Conservation (phyloP, 2,113 vertebrate species). For the Cygnus atratus region DNA sequence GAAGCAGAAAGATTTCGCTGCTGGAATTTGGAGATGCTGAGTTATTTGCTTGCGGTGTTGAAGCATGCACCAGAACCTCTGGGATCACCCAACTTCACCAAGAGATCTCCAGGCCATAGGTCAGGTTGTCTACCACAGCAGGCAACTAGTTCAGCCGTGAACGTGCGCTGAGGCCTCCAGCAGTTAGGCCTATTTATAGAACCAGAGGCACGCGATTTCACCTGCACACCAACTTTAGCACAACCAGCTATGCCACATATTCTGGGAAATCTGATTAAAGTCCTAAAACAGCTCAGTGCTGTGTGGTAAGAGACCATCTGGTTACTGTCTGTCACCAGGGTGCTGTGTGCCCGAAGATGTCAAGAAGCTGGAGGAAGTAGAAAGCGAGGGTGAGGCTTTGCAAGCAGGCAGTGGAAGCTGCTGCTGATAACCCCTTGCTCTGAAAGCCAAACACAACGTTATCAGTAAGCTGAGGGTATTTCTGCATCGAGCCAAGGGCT, state of each 20-base stretch:
- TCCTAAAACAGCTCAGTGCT: neutral
- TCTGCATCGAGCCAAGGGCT: neutral
- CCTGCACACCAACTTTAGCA: conserved; percentile 35
- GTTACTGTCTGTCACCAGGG: conserved; percentile 47
- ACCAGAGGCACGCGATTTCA: neutral
- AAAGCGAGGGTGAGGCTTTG: conserved; percentile 48
- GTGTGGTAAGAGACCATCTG: conserved; percentile 14
- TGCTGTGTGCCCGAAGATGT: neutral
- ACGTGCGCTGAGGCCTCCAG: neutral
- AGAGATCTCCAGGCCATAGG: neutral
- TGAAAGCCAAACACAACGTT: neutral
- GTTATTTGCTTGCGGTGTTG: neutral
- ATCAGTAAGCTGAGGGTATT: neutral
- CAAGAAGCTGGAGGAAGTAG: neutral
- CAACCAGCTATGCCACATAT: neutral
- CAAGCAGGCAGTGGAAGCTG: neutral
- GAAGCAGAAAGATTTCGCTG: neutral
- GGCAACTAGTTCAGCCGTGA: neutral
- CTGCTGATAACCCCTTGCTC: conserved; percentile 5
- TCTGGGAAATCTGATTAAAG: conserved; percentile 66
- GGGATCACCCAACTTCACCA: neutral
- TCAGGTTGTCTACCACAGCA: neutral
- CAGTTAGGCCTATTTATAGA: conserved; percentile 34
- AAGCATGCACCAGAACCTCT: neutral
- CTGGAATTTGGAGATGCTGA: neutral